phyloP scores from a whole-genome alignment of 2,888 invertebrate species.

The Amaurobius ferox region DNA sequence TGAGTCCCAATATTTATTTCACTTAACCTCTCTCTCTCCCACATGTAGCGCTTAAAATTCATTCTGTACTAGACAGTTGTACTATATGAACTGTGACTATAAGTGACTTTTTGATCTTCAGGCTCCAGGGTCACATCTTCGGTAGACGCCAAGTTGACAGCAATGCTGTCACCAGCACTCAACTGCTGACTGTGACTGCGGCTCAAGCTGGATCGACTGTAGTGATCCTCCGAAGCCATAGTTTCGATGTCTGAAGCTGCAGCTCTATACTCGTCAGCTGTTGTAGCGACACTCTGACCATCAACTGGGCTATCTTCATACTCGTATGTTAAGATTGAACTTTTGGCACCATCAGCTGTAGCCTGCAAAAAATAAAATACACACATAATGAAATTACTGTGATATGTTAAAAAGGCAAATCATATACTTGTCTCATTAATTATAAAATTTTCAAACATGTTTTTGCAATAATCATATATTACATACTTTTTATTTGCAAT shows the following conservation, averaged over 20 bases:
- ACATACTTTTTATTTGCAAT: no score
- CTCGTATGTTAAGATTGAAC: conserved; percentile 58
- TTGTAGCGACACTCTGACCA: conserved; percentile 70
- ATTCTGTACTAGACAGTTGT: conserved; percentile 71
- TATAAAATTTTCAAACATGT: no score
- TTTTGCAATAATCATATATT: no score
- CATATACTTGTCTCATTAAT: no score
- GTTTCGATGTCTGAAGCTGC: conserved; percentile 46
- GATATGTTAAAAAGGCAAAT: no score
- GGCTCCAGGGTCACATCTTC: conserved; percentile 74
- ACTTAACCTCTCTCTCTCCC: neutral
- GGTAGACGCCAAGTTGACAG: conserved; percentile 73
- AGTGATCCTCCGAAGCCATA: conserved; percentile 61
- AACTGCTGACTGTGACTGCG: conserved; percentile 62
- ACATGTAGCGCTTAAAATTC: neutral
- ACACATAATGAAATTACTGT: neutral
- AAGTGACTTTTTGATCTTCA: conserved; percentile 74
- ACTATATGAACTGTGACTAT: conserved; percentile 74
- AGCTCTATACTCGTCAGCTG: conserved; percentile 57
- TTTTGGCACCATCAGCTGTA: conserved; percentile 62
- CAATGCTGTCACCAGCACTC: conserved; percentile 67
- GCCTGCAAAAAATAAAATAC: conserved; percentile 33
- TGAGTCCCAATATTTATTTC: neutral
- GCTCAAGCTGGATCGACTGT: conserved; percentile 58
- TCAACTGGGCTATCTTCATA: conserved; percentile 69